These are phyloP conservation scores for Rotaria magnacalcarata DNA, from an alignment of 2,888 invertebrate genomes.

Conservation along the genomic window DNA sequence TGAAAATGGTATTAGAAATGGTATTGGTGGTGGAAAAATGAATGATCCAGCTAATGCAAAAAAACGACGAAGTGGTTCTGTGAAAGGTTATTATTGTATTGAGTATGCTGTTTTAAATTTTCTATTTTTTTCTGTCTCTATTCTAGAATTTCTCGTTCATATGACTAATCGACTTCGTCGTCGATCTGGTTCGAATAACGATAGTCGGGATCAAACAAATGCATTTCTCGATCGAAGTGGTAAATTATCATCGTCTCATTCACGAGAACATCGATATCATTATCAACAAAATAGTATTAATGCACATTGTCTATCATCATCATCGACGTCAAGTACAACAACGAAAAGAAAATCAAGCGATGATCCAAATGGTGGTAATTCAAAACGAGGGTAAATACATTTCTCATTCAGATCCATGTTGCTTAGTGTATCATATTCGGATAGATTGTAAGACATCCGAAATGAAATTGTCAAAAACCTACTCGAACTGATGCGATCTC, in stretches of 20 bases:
- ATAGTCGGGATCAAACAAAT: slow-evolving; percentile 34
- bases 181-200: slow-evolving; percentile 25
- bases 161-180: slow-evolving; percentile 20
- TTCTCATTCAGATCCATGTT: no score
- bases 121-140: background rate
- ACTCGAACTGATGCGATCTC: no score
- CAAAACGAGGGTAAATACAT: slow-evolving; percentile 14
- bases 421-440: no score
- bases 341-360: slow-evolving; percentile 24
- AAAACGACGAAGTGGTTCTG: slow-evolving; percentile 28
- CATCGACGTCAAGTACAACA: background rate
- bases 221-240: slow-evolving; percentile 23
- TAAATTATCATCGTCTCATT: slow-evolving; percentile 32
- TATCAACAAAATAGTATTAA: slow-evolving; percentile 16
- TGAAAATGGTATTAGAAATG: background rate
- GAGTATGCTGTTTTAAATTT: background rate
- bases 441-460: no score
- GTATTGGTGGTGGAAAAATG: background rate
- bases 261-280: slow-evolving; percentile 9
- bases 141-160: slow-evolving; percentile 17
- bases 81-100: background rate
- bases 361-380: slow-evolving; percentile 13
- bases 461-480: no score
- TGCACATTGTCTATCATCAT: background rate
- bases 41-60: background rate